Conservation (phyloP, 1,140 invertebrate species). For the Phocides pigmalion region DNA sequence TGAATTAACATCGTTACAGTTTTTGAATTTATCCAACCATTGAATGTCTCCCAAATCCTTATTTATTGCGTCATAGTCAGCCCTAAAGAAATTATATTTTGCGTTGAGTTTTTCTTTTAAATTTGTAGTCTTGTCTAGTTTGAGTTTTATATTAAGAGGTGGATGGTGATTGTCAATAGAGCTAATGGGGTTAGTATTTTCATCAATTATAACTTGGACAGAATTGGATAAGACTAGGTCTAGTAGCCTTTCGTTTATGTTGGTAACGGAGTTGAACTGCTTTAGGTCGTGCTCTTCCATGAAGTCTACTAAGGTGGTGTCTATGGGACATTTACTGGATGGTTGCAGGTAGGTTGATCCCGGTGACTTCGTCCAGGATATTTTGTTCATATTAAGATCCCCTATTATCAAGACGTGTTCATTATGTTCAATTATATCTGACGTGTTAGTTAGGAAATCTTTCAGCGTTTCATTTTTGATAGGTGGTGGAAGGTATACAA, state of each 20-base stretch:
- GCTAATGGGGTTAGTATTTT: constrained; percentile 19
- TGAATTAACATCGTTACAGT: constrained; percentile 12
- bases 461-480: constrained; percentile 13
- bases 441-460: constrained; percentile 3
- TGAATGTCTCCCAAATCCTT: constrained; percentile 3
- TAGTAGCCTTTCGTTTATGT: background rate
- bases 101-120: background rate
- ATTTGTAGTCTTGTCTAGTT: background rate
- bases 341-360: constrained; percentile 1
- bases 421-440: background rate
- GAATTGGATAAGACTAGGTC: constrained; percentile 4
- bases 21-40: constrained; percentile 9
- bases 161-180: constrained; percentile 24
- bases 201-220: constrained; percentile 3
- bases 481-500: constrained; percentile 11
- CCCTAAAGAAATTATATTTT: constrained; percentile 30
- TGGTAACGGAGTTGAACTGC: background rate
- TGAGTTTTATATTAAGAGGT: constrained; percentile 20
- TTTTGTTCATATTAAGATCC: constrained; percentile 9
- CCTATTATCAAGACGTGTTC: constrained; percentile 17
- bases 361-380: constrained; percentile 1
- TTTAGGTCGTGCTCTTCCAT: background rate
- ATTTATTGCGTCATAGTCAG: constrained; percentile 22
- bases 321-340: background rate
- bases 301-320: background rate